phyloP scores from a whole-genome alignment of 2,888 invertebrate species.

The Amaurobius ferox region DNA sequence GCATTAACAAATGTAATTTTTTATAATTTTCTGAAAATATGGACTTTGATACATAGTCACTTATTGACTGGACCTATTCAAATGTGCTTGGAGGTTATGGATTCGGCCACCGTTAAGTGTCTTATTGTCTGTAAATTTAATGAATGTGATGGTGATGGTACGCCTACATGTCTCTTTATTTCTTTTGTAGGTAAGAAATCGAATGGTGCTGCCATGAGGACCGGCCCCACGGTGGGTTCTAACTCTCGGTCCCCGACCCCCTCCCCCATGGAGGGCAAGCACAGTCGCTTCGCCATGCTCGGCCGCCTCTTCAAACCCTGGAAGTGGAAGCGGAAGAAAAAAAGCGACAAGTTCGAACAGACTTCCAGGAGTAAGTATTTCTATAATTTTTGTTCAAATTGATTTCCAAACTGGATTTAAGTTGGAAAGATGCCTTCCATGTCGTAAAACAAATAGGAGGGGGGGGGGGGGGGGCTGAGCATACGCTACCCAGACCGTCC shows the following conservation, averaged over 20 bases:
- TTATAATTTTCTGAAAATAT: too few species aligned
- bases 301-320: slow-evolving; percentile 97
- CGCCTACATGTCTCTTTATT: background rate
- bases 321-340: slow-evolving; percentile 99
- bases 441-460: too few species aligned
- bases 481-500: too few species aligned
- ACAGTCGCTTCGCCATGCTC: slow-evolving; percentile 94
- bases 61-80: too few species aligned
- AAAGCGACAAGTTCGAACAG: slow-evolving; percentile 97
- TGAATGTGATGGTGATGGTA: background rate
- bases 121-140: too few species aligned
- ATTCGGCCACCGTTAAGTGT: too few species aligned
- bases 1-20: too few species aligned
- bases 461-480: too few species aligned
- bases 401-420: too few species aligned
- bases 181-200: slow-evolving; percentile 61
- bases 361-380: slow-evolving; percentile 88
- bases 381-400: background rate
- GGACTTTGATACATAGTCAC: too few species aligned
- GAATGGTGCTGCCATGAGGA: slow-evolving; percentile 71
- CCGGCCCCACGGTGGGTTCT: slow-evolving; percentile 61
- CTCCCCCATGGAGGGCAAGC: slow-evolving; percentile 70
- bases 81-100: too few species aligned
- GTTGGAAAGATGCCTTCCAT: too few species aligned
- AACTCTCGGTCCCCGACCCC: slow-evolving; percentile 64